phyloP scores from a whole-genome alignment of 35 echinoderm and acorn worm genomes.

The Apostichopus japonicus region DNA sequence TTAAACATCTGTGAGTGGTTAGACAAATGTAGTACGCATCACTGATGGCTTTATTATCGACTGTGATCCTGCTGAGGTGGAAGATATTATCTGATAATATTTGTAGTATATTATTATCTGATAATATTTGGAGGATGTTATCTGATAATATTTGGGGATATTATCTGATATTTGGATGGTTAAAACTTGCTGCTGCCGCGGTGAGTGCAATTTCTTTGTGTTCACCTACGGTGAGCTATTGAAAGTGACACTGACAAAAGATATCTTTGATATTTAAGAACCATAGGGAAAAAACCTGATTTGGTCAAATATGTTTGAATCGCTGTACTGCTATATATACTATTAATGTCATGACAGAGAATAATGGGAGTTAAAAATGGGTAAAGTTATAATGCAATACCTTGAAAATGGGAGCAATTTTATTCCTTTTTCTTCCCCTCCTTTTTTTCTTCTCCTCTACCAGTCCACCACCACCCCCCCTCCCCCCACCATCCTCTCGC shows the following conservation, averaged over 20 bases:
- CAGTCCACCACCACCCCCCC: too few relatives aligned
- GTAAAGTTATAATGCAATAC: too few relatives aligned
- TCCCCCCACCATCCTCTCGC: too few relatives aligned
- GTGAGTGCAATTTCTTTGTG: neutral
- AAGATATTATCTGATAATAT: neutral
- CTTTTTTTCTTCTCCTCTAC: too few relatives aligned
- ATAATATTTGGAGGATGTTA: neutral
- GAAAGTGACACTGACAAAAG: neutral
- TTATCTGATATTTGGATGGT: too few relatives aligned
- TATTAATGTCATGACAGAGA: too few relatives aligned
- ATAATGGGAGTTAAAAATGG: too few relatives aligned
- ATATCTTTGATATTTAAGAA: neutral
- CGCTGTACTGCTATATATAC: too few relatives aligned
- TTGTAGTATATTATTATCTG: neutral
- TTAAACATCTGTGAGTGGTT: conserved; percentile 1
- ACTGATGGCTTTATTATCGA: neutral
- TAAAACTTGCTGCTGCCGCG: neutral
- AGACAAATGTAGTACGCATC: neutral
- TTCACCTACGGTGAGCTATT: neutral
- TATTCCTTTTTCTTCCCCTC: too few relatives aligned
- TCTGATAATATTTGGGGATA: neutral
- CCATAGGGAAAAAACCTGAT: neutral
- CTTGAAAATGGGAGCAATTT: too few relatives aligned
- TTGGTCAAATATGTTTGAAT: too few relatives aligned
- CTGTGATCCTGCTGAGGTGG: neutral